Evolutionary conservation across 2,888 invertebrate genomes (phyloP).

Genomic region (Allophyes oxyacanthae): DNA sequence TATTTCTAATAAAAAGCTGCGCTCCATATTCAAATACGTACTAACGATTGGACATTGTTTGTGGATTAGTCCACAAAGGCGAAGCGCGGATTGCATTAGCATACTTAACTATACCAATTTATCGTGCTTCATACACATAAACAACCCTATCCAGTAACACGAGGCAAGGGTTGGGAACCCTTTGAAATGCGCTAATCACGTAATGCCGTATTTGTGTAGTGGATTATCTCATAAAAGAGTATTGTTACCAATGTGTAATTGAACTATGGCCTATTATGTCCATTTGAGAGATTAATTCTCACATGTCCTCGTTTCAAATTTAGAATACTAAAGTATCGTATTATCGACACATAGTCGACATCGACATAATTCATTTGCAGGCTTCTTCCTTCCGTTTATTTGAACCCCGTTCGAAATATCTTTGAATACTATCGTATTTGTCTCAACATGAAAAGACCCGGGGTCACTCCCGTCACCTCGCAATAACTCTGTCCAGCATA

Average conservation of each 20-base stretch:
- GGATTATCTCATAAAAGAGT: slow-evolving; percentile 69
- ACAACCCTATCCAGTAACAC: slow-evolving; percentile 52
- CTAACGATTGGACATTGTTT: slow-evolving; percentile 1
- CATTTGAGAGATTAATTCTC: too few species aligned
- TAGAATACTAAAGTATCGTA: too few species aligned
- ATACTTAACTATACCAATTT: slow-evolving; percentile 53
- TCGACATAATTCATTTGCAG: too few species aligned
- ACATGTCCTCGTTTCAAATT: too few species aligned
- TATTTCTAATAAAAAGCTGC: too few species aligned
- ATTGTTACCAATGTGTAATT: slow-evolving; percentile 63
- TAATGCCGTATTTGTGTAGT: slow-evolving; percentile 75
- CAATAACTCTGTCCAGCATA: slow-evolving; percentile 51
- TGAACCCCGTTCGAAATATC: too few species aligned
- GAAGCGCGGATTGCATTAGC: slow-evolving; percentile 23
- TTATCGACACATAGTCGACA: too few species aligned
- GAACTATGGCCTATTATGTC: slow-evolving; percentile 39
- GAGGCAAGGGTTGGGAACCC: slow-evolving; percentile 63
- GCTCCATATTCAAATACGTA: slow-evolving; percentile 4
- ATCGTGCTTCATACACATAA: slow-evolving; percentile 65
- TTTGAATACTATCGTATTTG: slow-evolving; percentile 49
- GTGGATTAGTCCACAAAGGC: slow-evolving; percentile 24
- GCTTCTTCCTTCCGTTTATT: too few species aligned
- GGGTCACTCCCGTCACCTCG: slow-evolving; percentile 53
- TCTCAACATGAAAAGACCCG: slow-evolving; percentile 49
- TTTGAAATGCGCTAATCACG: slow-evolving; percentile 77